Conservation (phyloP, 2,797 vertebrate species). For the Oceanodroma leucorhoa region DNA sequence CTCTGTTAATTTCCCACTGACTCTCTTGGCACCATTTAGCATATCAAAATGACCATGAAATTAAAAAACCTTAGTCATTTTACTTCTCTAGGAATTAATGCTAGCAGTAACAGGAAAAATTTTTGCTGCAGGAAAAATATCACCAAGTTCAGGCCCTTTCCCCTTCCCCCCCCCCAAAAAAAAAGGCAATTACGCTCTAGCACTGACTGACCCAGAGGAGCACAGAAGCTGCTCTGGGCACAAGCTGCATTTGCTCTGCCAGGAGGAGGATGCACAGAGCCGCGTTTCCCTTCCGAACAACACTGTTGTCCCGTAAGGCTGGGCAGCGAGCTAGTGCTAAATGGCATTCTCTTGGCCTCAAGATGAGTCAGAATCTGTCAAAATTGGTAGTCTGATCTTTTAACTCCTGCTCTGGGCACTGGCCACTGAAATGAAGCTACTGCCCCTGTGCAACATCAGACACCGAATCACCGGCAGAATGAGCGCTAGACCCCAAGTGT, state of each 20-base stretch:
- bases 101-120: not conserved
- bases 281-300: not conserved
- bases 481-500: not conserved
- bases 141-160: not conserved
- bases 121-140: not conserved
- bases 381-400: not conserved
- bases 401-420: not conserved
- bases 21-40: constrained; percentile 7
- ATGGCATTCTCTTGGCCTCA: not conserved
- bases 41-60: constrained; percentile 47
- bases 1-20: constrained; percentile 6
- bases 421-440: not conserved
- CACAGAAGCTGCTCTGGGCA: not conserved
- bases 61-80: not conserved
- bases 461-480: not conserved
- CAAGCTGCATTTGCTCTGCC: not conserved
- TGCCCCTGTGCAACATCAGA: not conserved
- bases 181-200: not conserved
- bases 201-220: not conserved
- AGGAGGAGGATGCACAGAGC: not conserved
- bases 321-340: not conserved
- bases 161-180: too few species aligned
- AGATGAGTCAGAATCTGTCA: not conserved
- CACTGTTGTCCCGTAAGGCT: not conserved
- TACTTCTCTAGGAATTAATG: not conserved